Evolutionary conservation across 2,797 vertebrate genomes (phyloP).

Genomic region (Peromyscus nudipes): DNA sequence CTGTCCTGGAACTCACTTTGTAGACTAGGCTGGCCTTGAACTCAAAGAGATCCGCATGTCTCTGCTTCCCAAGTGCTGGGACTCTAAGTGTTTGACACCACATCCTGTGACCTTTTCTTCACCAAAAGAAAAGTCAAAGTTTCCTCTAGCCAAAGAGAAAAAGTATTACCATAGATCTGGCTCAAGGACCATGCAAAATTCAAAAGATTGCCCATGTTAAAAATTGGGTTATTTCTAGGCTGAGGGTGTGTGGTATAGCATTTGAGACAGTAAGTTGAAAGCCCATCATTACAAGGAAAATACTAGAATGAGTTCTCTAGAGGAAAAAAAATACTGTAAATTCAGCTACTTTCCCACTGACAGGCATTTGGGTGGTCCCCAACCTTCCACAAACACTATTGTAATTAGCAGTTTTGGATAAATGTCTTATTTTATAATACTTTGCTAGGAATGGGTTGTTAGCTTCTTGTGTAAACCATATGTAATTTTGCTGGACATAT

Average conservation of each 20-base stretch:
- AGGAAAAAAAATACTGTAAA: background rate
- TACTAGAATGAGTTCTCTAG: background rate
- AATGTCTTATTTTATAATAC: conserved; percentile 19
- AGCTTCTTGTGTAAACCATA: background rate
- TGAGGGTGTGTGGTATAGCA: background rate
- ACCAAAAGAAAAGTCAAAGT: background rate
- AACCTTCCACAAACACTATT: background rate
- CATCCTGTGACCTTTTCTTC: background rate
- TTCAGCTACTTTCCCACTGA: background rate
- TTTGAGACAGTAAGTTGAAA: background rate
- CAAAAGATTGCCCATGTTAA: background rate
- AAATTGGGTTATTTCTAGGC: background rate
- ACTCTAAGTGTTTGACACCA: background rate
- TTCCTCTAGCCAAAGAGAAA: background rate
- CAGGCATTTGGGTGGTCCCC: conserved; percentile 2
- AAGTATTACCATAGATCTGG: background rate
- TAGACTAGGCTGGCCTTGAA: background rate
- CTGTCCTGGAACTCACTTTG: background rate
- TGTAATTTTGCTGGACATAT: background rate
- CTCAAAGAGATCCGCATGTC: background rate
- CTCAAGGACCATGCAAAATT: background rate
- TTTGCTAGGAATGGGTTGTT: background rate
- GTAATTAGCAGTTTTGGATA: background rate
- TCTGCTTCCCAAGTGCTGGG: background rate
- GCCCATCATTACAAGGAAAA: background rate